Base-by-base conservation (phyloP, 2,888 invertebrate species). In the Hermodice carunculata region DNA sequence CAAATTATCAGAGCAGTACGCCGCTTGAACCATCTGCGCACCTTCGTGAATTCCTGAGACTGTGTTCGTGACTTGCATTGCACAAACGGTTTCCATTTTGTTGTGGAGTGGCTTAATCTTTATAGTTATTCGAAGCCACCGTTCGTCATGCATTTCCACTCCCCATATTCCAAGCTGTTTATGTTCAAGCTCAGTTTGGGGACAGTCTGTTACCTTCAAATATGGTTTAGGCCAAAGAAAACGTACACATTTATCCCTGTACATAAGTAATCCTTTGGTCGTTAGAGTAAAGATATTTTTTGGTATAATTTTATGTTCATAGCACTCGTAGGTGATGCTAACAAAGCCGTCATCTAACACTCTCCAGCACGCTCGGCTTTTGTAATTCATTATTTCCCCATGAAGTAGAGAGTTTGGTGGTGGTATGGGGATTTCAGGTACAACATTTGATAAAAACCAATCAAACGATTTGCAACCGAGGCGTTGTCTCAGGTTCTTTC, bases 381-480 rank as follows among this genome's bases (percentile, higher is more conserved):
- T 22, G 34, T 59, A 44, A 57, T 67, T 67, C 19, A 32, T 46
- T n/a, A 67, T 53, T 48, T 67, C 67, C 14, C 64, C 67, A 28
- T 64, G 57, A 34, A 49, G 31, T 6, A 42, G 17, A 17, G 69
- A 59, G 40, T 64, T 61, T 19, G 28, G 29, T 0, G 63, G 67
- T 3, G 69, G 69, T 5, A 59, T 44, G 8, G 63, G 44, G 5
- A 98, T 89, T 87, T 98, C 97, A 3, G 98, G 98, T 86, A 96
- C 98, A 77, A 98, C 91, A 85, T 92, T 96, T 86, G 96, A 94
- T 87, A 98, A 89, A 87, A 95, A 98, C 98, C 98, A 98, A 86
- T 94, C 94, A 89, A 98, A 98, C 58, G 92, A 92, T 88, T 97
- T 96, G 88, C 98, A 98, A 57, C 91, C 90, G 64, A 98, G 89